A percentile compares a stretch with the other conserved stretches of the same genome.
Evolutionary conservation across 1,140 invertebrate species (phyloP).

Genomic region (Prorops nasuta): DNA sequence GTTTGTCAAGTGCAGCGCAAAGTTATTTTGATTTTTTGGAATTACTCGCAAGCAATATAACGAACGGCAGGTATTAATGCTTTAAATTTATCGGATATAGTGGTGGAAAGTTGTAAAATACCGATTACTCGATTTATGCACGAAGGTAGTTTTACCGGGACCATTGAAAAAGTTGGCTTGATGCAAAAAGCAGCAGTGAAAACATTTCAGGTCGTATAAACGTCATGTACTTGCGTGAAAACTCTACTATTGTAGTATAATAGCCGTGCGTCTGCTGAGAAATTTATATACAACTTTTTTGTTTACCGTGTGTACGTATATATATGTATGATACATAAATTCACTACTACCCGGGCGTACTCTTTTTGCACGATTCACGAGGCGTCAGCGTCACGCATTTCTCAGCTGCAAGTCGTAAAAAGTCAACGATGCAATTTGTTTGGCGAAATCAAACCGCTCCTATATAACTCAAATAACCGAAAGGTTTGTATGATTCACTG

Average conservation of each 20-base stretch:
- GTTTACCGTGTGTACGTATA: not conserved
- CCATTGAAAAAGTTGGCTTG: constrained; percentile 1
- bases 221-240: not conserved
- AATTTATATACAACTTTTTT: not conserved
- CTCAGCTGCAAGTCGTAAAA: not conserved
- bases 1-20: no score
- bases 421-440: not conserved
- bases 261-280: not conserved
- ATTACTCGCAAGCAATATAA: no score
- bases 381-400: no score
- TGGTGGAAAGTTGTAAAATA: constrained; percentile 2
- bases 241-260: not conserved
- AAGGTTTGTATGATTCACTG: no score
- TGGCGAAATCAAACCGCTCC: not conserved
- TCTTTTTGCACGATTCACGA: no score
- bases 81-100: no score
- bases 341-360: no score
- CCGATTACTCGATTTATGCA: not conserved
- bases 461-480: not conserved
- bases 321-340: no score
- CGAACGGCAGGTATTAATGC: no score
- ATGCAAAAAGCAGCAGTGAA: constrained; percentile 1
- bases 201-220: not conserved
- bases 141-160: constrained; percentile 10
- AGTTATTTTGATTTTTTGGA: no score